Evolutionary conservation across 2,888 invertebrate genomes (phyloP).

Genomic region (Mesoligia furuncula): DNA sequence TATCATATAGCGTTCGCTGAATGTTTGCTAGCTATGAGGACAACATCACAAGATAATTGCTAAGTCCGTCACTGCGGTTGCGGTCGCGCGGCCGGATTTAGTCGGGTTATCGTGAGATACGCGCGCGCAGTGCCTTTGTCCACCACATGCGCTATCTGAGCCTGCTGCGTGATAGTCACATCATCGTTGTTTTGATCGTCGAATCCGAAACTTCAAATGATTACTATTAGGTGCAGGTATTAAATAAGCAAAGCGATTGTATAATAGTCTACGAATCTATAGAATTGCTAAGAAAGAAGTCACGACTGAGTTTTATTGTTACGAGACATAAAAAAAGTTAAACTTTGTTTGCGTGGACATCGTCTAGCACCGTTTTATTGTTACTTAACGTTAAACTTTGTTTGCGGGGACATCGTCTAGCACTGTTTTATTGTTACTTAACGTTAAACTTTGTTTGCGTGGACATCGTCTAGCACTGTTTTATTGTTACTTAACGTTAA

Average conservation of each 20-base stretch:
- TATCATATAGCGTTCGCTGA: neutral
- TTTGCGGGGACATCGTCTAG: too few species aligned
- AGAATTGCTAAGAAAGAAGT: neutral
- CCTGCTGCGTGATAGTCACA: constrained; percentile 11
- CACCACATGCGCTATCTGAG: constrained; percentile 9
- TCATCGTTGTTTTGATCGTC: constrained; percentile 11
- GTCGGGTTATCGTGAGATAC: constrained; percentile 20
- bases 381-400: too few species aligned
- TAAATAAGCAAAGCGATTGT: neutral
- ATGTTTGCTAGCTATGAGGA: constrained; percentile 15
- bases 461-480: too few species aligned
- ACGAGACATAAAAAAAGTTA: neutral
- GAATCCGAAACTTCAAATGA: neutral
- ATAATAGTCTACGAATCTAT: neutral
- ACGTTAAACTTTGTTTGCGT: too few species aligned
- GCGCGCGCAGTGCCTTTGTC: constrained; percentile 22
- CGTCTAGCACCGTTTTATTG: neutral
- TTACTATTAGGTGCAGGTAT: neutral
- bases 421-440: too few species aligned
- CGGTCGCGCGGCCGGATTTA: constrained; percentile 30
- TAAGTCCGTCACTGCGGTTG: constrained; percentile 45
- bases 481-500: too few species aligned
- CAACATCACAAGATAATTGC: constrained; percentile 9
- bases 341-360: neutral
- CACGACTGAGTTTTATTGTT: neutral